Percentiles rank a stretch among this genome's conserved stretches.
phyloP scores from a whole-genome alignment of 2,113 vertebrate genomes.

The Nansenia antarctica region DNA sequence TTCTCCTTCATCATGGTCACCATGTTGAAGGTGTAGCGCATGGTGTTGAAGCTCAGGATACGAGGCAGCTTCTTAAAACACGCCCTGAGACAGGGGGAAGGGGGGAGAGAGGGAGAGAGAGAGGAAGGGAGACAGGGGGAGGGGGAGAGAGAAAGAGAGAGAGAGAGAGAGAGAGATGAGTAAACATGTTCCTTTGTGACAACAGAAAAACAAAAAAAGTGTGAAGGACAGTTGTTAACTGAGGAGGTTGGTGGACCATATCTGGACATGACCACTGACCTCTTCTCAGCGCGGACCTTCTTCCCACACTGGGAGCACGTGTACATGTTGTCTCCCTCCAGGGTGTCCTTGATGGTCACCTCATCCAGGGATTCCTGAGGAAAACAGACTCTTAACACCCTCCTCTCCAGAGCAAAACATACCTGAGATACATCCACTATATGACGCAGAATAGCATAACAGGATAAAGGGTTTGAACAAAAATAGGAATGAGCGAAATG shows the following conservation, averaged over 20 bases:
- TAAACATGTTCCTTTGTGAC: no score
- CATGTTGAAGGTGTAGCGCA: conserved; percentile 99
- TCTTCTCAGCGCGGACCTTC: conserved; percentile 97
- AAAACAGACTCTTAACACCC: no score
- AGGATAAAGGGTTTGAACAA: not conserved
- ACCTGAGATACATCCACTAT: no score
- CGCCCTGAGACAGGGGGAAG: conserved; percentile 73
- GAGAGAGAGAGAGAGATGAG: not conserved
- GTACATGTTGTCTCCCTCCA: conserved; percentile 99
- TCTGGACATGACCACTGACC: conserved; percentile 66
- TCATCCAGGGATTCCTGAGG: conserved; percentile 95
- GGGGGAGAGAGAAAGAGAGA: not conserved
- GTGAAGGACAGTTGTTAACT: not conserved
- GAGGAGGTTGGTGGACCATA: not conserved
- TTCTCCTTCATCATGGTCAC: conserved; percentile 99
- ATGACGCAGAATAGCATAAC: not conserved
- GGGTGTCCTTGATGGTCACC: conserved; percentile 98
- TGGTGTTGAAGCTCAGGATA: conserved; percentile 99
- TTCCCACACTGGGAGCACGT: conserved; percentile 98
- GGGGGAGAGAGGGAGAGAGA: not conserved
- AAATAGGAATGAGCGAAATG: not conserved
- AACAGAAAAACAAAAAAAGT: not conserved
- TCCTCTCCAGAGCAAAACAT: no score
- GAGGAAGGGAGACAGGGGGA: not conserved
- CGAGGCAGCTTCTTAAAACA: conserved; percentile 98